Evolutionary conservation across 2,888 invertebrate species (phyloP).

Genomic region (Phalera bucephala): DNA sequence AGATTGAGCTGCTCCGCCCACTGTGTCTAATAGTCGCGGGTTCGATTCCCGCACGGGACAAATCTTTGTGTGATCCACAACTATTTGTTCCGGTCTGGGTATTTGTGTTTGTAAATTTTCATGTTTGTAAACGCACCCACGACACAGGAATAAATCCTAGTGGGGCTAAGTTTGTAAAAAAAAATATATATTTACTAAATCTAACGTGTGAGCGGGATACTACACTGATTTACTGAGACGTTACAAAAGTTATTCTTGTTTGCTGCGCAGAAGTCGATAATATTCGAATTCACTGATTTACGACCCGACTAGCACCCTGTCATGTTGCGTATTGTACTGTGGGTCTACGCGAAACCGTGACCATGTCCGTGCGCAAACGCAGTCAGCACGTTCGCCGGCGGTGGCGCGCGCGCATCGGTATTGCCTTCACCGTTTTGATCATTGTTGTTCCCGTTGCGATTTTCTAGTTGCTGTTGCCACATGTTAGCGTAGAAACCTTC

Average conservation of each 20-base stretch:
- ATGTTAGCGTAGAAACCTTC: slow-evolving; percentile 93
- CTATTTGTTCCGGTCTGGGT: too few relatives aligned
- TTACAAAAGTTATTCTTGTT: background rate
- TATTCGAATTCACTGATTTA: slow-evolving; percentile 36
- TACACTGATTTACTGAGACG: too few relatives aligned
- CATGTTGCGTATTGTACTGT: slow-evolving; percentile 18
- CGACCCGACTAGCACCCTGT: slow-evolving; percentile 36
- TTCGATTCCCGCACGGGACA: too few relatives aligned
- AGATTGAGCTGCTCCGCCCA: too few relatives aligned
- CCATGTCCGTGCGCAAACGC: slow-evolving; percentile 42
- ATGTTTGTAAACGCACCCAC: too few relatives aligned
- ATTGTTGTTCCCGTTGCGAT: slow-evolving; percentile 55
- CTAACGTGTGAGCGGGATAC: too few relatives aligned
- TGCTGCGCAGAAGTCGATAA: slow-evolving; percentile 12
- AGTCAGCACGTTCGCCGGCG: slow-evolving; percentile 36
- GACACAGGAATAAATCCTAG: too few relatives aligned
- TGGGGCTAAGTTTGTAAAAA: too few relatives aligned
- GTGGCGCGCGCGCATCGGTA: slow-evolving; percentile 21
- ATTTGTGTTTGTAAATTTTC: too few relatives aligned
- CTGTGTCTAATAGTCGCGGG: too few relatives aligned
- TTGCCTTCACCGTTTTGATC: slow-evolving; percentile 10
- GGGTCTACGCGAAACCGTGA: slow-evolving; percentile 12
- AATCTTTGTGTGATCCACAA: too few relatives aligned
- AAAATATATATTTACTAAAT: too few relatives aligned
- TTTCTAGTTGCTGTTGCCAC: slow-evolving; percentile 95